Percentiles rank a stretch among this genome's conserved stretches.
These are phyloP conservation scores for Paratilapia polleni DNA, from an alignment of 2,113 vertebrate species.

Conservation along the genomic window DNA sequence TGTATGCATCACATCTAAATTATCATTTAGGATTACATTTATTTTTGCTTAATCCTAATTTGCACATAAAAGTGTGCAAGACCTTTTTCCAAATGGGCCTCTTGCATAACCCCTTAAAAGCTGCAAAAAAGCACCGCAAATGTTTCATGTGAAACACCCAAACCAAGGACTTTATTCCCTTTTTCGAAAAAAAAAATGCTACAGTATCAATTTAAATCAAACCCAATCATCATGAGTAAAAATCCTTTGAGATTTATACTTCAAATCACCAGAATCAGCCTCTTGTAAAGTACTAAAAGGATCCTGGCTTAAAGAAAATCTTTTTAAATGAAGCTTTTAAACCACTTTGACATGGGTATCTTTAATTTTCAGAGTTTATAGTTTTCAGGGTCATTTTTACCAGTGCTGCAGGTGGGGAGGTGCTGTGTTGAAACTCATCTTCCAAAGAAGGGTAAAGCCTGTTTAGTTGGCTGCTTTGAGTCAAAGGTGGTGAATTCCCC, in stretches of 20 bases:
- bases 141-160: background rate
- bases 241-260: background rate
- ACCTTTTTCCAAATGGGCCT: background rate
- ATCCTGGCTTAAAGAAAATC: background rate
- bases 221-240: background rate
- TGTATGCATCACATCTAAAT: background rate
- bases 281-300: background rate
- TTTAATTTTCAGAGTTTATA: background rate
- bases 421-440: slow-evolving; percentile 1
- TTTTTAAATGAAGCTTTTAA: background rate
- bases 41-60: background rate
- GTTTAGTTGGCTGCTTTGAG: background rate
- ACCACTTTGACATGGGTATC: background rate
- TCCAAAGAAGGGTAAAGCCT: slow-evolving; percentile 71
- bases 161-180: background rate
- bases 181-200: background rate
- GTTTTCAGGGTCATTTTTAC: slow-evolving; percentile 45
- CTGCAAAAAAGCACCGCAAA: background rate
- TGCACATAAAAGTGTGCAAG: background rate
- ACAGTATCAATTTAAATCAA: background rate
- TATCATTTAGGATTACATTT: background rate
- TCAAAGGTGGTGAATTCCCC: background rate
- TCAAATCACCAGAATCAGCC: no score
- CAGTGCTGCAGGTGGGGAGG: background rate
- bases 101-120: background rate